These are phyloP conservation scores for Chironomus riparius DNA, from an alignment of 2,888 invertebrate species.

Conservation along the genomic window DNA sequence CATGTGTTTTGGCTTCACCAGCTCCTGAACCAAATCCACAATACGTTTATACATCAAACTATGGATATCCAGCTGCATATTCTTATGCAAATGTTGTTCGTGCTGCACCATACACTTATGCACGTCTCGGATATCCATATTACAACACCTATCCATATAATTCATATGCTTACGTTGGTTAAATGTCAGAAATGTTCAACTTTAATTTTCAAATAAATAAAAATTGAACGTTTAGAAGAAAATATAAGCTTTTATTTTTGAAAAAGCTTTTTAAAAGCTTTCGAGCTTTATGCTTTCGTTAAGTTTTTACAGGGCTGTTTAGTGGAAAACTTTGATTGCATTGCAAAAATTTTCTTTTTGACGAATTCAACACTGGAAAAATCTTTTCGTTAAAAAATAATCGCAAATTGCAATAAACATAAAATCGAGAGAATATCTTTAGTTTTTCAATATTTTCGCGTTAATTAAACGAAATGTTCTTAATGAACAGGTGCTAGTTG, in stretches of 20 bases:
- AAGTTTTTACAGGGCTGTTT: too few species aligned
- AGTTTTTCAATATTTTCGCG: not conserved
- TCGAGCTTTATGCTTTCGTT: too few species aligned
- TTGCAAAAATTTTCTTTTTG: too few species aligned
- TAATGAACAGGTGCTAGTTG: not conserved
- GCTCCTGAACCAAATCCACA: not conserved
- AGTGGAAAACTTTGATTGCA: too few species aligned
- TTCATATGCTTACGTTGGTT: not conserved
- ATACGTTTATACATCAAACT: not conserved
- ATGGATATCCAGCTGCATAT: not conserved
- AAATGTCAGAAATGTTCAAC: too few species aligned
- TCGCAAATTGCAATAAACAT: not conserved
- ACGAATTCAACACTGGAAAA: too few species aligned
- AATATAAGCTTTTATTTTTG: too few species aligned
- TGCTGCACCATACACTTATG: not conserved
- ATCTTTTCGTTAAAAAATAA: not conserved
- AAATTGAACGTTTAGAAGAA: too few species aligned
- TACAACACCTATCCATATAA: not conserved
- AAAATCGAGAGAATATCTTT: not conserved
- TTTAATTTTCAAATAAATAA: too few species aligned
- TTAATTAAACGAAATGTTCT: slow-evolving; percentile 5
- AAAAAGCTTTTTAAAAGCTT: too few species aligned
- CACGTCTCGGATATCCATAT: not conserved
- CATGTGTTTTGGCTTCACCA: not conserved
- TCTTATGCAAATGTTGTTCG: not conserved